Conservation (phyloP, 2,113 vertebrate species). For the Neolamprologus modestus region DNA sequence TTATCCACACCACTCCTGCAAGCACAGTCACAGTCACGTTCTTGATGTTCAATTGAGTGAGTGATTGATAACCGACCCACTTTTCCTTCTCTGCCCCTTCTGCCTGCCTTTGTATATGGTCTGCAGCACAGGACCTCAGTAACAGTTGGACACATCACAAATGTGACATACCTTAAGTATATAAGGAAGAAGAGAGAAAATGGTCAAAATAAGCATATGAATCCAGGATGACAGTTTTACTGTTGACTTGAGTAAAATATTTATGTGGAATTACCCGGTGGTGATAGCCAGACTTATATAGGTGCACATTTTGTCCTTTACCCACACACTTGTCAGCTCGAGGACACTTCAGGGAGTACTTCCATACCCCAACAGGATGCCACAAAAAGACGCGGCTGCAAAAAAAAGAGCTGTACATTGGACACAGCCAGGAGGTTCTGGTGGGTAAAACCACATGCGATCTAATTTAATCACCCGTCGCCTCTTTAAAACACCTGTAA, state of each 20-base stretch:
- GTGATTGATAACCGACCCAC: neutral
- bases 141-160: too few species aligned
- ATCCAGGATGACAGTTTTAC: neutral
- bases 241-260: neutral
- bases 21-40: neutral
- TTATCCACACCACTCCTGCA: neutral
- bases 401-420: neutral
- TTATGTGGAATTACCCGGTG: neutral
- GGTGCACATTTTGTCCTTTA: neutral
- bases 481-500: too few species aligned
- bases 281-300: neutral
- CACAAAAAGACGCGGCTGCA: neutral
- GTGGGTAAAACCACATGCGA: neutral
- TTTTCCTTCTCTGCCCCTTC: neutral
- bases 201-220: neutral
- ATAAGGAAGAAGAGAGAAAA: too few species aligned
- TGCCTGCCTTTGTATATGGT: neutral
- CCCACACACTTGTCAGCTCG: neutral
- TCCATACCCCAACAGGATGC: neutral
- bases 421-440: neutral
- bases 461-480: too few species aligned
- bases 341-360: neutral
- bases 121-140: too few species aligned
- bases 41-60: neutral
- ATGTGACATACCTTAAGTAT: too few species aligned